Evolutionary conservation across 2,113 vertebrate species (phyloP), one percentile per base, ranked within the genome.

Genomic region (Phylloscopus trochilus): DNA sequence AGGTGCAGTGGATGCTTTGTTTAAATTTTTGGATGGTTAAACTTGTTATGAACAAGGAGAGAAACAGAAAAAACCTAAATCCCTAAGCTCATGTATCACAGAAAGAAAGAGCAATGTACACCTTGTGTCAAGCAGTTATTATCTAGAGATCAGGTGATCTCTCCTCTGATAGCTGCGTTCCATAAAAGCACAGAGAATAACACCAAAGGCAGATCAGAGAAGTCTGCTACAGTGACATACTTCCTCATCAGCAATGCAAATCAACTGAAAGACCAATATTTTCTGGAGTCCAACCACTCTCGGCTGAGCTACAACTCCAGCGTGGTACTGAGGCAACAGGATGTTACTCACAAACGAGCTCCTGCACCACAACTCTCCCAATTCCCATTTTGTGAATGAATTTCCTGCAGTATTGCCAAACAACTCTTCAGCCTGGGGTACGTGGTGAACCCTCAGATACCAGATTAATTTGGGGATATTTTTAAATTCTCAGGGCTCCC

Each of bases 241-340:
- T 95, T 96, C 62, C 91, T 92, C 76, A 90, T 84, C 51, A 91
- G 90, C 95, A 95, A 95, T 46, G 64, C 26, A 96, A 89, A 91
- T 81, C 89, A 49, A 62, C 90, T 23, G 79, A 87, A 86, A 95
- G 39, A 92, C 79, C 68, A 82, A 4, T 81, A 58, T 83, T 93
- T 86, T 55, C 51, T 10, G 0, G 44, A 15, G 44, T 19, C 56
- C 10, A 13, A 81, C 19, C 51, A 24, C 78, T 73, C 67, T 78
- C 4, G 1, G 37, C 76, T 47, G 76, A 75, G 39, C 83, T 67
- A 68, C 92, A 81, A 75, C 73, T 56, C 23, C 72, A 30, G n/a
- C 1, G 1, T 52, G 26, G 64, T 16, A 35, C 76, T 44, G 47
- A 83, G 63, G 47, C 79, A 80, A 74, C 39, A 67, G 33, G 26